These are phyloP conservation scores for Myotis findleyi DNA, from an alignment of 2,797 vertebrate genomes.

Conservation along the genomic window DNA sequence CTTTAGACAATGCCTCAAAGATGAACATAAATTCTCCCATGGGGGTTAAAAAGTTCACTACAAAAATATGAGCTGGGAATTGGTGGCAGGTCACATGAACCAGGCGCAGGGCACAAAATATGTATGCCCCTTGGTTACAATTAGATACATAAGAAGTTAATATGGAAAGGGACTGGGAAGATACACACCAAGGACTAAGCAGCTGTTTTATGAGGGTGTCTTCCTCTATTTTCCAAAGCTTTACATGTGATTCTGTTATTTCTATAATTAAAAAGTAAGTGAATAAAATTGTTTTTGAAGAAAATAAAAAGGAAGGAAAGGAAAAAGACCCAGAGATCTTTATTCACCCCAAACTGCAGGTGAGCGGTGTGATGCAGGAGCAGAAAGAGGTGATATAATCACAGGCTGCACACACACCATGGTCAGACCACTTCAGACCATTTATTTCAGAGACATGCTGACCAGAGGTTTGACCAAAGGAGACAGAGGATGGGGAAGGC, in stretches of 20 bases:
- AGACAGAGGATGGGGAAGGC: not conserved
- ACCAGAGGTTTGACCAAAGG: not conserved
- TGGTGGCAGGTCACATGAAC: not conserved
- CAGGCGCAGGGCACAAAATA: not conserved
- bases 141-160: not conserved
- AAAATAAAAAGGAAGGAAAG: not conserved
- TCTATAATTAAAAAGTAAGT: constrained; percentile 29
- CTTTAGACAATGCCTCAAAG: constrained; percentile 19
- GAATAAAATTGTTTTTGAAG: constrained; percentile 34
- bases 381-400: not conserved
- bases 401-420: not conserved
- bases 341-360: not conserved
- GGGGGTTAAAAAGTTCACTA: not conserved
- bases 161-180: not conserved
- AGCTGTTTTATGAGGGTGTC: not conserved
- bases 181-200: not conserved
- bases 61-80: not conserved
- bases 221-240: not conserved
- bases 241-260: constrained; percentile 24
- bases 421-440: not conserved
- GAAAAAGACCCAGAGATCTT: not conserved
- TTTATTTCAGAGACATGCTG: not conserved
- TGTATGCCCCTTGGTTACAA: not conserved
- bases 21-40: constrained; percentile 46
- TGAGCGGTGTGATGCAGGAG: not conserved